These are phyloP conservation scores for Trachythela sp. DNA, from an alignment of 64 coral and sea anemone genomes.

Conservation along the genomic window DNA sequence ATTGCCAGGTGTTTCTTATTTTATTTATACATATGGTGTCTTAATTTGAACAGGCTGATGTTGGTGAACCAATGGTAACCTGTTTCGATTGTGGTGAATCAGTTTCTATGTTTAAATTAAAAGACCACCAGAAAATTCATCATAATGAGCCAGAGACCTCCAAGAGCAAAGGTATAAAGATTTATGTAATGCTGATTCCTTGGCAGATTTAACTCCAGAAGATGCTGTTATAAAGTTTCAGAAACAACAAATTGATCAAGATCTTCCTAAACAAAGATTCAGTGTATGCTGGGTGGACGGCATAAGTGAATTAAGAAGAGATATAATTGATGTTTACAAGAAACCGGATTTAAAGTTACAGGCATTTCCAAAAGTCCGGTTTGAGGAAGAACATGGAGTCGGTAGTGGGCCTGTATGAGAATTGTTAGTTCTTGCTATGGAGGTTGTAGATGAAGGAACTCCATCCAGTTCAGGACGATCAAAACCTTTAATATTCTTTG, in stretches of 20 bases:
- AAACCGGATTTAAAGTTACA: neutral
- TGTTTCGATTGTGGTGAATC: neutral
- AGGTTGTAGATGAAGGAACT: constrained; percentile 14
- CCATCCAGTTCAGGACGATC: neutral
- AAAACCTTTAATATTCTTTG: constrained; percentile 32
- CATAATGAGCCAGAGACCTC: neutral
- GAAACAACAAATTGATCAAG: neutral
- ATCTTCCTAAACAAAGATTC: neutral
- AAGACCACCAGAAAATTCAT: neutral
- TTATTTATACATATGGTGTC: neutral
- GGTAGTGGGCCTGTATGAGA: constrained; percentile 25
- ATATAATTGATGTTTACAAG: constrained; percentile 6
- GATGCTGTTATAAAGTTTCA: neutral
- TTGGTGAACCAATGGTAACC: neutral
- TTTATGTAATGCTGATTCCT: neutral
- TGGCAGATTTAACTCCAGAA: neutral
- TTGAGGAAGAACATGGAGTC: constrained; percentile 28
- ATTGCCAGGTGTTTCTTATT: neutral
- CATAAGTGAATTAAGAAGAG: neutral
- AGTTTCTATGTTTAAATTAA: neutral
- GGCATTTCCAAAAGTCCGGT: constrained; percentile 14
- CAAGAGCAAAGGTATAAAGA: neutral
- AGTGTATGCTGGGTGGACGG: neutral
- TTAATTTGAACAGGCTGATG: neutral
- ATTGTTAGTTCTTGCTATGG: constrained; percentile 7